Conservation (phyloP, 2,888 invertebrate species). For the Pristionchus fissidentatus region DNA sequence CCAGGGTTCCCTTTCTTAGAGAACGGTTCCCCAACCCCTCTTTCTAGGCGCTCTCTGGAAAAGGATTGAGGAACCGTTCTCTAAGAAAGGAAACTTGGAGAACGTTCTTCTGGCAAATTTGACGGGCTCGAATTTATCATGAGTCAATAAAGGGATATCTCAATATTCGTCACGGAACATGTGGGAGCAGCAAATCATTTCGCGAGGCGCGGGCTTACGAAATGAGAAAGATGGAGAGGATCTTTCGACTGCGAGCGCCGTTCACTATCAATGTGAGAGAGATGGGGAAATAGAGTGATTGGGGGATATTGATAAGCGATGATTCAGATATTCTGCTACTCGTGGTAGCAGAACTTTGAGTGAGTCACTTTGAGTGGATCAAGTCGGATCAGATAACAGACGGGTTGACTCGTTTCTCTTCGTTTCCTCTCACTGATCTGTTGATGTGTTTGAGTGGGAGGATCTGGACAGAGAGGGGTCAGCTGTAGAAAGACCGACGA, state of each 20-base stretch:
- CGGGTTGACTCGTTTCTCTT: conserved; percentile 18
- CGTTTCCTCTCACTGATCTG: conserved; percentile 29
- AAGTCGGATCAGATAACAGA: conserved; percentile 35
- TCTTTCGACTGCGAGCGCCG: not conserved
- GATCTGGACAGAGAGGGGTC: conserved; percentile 18
- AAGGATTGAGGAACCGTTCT: too few species aligned
- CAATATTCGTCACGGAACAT: too few species aligned
- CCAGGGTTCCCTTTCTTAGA: too few species aligned
- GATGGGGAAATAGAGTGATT: not conserved
- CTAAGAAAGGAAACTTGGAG: not conserved
- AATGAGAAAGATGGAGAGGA: conserved; percentile 12
- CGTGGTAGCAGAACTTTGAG: not conserved
- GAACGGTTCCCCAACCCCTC: too few species aligned
- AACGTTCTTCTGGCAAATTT: too few species aligned
- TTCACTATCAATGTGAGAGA: conserved; percentile 19
- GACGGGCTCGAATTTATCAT: too few species aligned
- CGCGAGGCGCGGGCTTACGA: not conserved
- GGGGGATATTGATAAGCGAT: conserved; percentile 24
- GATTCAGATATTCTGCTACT: not conserved
- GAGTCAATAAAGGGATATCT: too few species aligned
- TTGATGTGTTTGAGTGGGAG: conserved; percentile 20
- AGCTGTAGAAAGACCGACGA: conserved; percentile 10
- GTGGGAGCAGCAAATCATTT: not conserved
- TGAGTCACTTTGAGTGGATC: not conserved
- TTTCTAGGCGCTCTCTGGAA: too few species aligned